phyloP scores from a whole-genome alignment of 2,888 invertebrate genomes.

The Melangyna quadrimaculata region DNA sequence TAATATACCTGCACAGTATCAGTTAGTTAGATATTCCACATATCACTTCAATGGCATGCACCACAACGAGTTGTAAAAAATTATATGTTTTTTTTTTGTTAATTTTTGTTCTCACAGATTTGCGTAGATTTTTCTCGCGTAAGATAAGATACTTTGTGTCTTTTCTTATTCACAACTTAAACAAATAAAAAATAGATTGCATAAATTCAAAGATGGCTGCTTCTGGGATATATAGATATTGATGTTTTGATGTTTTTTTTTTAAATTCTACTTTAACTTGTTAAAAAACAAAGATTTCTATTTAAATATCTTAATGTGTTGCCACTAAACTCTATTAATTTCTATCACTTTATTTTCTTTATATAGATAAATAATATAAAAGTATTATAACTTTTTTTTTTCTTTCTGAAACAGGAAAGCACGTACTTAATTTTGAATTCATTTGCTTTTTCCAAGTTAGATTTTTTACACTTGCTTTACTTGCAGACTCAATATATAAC shows the following conservation, averaged over 20 bases:
- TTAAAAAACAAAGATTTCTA: not conserved
- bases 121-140: slow-evolving; percentile 65
- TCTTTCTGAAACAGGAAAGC: slow-evolving; percentile 54
- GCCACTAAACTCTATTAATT: slow-evolving; percentile 54
- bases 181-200: slow-evolving; percentile 43
- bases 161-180: slow-evolving; percentile 31
- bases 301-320: not conserved
- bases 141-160: slow-evolving; percentile 54
- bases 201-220: slow-evolving; percentile 69
- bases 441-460: slow-evolving; percentile 34
- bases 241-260: not conserved
- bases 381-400: not conserved
- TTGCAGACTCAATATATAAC: slow-evolving; percentile 1
- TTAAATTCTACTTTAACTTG: slow-evolving; percentile 5
- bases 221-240: slow-evolving; percentile 8
- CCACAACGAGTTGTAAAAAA: slow-evolving; percentile 37
- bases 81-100: not conserved
- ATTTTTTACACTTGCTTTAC: slow-evolving; percentile 32
- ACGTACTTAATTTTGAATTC: slow-evolving; percentile 56
- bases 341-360: slow-evolving; percentile 17
- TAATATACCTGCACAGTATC: slow-evolving; percentile 64
- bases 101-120: slow-evolving; percentile 39
- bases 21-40: slow-evolving; percentile 60
- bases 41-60: slow-evolving; percentile 68
- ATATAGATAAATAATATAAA: not conserved